phyloP scores from a whole-genome alignment of 2,888 invertebrate genomes.

The Leptinotarsa tumamoca region DNA sequence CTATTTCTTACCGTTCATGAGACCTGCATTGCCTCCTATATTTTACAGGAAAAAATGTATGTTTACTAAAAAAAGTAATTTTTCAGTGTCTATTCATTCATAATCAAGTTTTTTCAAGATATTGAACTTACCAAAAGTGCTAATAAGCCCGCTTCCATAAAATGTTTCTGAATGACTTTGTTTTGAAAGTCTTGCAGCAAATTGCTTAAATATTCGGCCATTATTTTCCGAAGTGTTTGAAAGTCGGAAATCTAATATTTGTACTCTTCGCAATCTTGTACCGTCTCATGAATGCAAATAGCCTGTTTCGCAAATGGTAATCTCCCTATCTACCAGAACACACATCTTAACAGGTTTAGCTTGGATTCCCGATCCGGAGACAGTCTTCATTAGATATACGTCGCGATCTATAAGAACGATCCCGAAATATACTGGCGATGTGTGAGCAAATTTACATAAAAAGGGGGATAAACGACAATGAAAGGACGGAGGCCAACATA shows the following conservation, averaged over 20 bases:
- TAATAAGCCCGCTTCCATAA: background rate
- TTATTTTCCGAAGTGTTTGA: constrained; percentile 59
- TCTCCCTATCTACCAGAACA: constrained; percentile 55
- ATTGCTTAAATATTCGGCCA: constrained; percentile 57
- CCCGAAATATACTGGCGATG: constrained; percentile 25
- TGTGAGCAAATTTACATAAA: constrained; percentile 22
- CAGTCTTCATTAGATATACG: constrained; percentile 56
- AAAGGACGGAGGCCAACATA: background rate
- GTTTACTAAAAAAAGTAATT: too few species aligned
- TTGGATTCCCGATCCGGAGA: constrained; percentile 51
- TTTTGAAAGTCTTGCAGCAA: constrained; percentile 3
- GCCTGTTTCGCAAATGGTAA: constrained; percentile 52
- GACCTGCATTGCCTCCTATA: too few species aligned
- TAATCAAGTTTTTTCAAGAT: background rate
- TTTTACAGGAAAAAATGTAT: too few species aligned
- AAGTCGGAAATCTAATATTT: constrained; percentile 61
- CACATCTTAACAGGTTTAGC: constrained; percentile 59
- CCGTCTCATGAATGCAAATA: constrained; percentile 66
- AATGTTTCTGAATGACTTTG: background rate
- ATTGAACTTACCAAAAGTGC: background rate
- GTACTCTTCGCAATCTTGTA: constrained; percentile 62
- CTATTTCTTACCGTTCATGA: too few species aligned
- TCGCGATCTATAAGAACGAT: constrained; percentile 43
- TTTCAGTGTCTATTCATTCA: background rate
- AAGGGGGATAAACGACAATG: constrained; percentile 4